Base-by-base conservation (phyloP, 2,797 vertebrate species). In the Menidia menidia region DNA sequence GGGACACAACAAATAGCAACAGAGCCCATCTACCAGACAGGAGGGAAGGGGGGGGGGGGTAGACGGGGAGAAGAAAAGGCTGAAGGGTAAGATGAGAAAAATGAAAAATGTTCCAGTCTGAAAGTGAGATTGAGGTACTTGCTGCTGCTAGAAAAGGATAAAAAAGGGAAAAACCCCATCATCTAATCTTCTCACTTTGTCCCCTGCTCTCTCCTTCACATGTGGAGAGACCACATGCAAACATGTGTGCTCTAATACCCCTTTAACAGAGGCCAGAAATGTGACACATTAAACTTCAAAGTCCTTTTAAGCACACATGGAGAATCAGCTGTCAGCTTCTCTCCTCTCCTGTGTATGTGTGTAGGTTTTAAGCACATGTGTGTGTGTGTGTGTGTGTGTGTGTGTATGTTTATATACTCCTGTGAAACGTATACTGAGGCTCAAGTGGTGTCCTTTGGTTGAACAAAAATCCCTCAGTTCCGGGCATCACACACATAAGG, bases 221-320 rank as follows among this genome's bases (percentile, higher is more conserved):
- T 51, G 33, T 18, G 55, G 54, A 58, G 25, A 41, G 18, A 58
- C 43, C 57, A 60, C 61, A 61, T 12, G 9, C 42, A 35, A 64
- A 72, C 69, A 60, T 18, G 19, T 68, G 78, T 48, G 7, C 70
- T 67, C 43, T 58, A 59, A 73, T 70, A 76, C 31, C 19, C 30
- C n/a, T 70, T 75, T 60, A 30, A n/a, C 67, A 59, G 68, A 83
- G 76, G 75, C 68, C 79, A 81, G 86, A 71, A 81, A 75, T 48
- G 58, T 64, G 80, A 86, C 82, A 85, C 75, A 82, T 81, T 82
- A 66, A 81, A 89, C 86, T 88, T 89, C 90, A 91, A 92, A 91
- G 86, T 52, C 56, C 44, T 71, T 52, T 65, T 64, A 79, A 85
- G 81, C 79, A 85, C 68, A 86, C 79, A 70, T 62, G 63, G 64